Conservation (phyloP, 2,797 vertebrate species). For the Semaprochilodus insignis region DNA sequence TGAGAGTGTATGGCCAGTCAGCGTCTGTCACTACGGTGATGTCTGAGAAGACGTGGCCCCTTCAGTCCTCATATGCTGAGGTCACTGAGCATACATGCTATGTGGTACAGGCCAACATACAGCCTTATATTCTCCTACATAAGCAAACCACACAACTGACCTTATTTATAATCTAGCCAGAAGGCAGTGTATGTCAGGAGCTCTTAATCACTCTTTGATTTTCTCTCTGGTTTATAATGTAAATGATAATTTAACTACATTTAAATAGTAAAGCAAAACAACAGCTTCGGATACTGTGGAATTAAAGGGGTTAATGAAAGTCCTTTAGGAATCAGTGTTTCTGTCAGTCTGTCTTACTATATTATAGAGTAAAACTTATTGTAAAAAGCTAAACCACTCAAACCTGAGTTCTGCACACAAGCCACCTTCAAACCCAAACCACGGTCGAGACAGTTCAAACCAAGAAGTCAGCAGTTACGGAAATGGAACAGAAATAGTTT, state of each 20-base stretch:
- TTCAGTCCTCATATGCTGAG: conserved; percentile 31
- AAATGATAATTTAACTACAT: not conserved
- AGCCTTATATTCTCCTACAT: not conserved
- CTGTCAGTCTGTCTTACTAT: not conserved
- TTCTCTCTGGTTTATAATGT: not conserved
- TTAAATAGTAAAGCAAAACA: no score
- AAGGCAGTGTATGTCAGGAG: not conserved
- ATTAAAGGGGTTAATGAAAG: no score
- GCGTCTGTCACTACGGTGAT: conserved; percentile 37
- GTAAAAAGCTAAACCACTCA: no score
- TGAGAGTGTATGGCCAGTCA: conserved; percentile 28
- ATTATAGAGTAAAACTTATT: no score
- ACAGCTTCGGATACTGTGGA: no score
- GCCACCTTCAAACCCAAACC: not conserved
- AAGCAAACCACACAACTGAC: not conserved
- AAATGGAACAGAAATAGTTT: conserved; percentile 32
- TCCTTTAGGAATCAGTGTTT: no score
- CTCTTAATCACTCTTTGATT: not conserved
- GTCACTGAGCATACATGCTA: conserved; percentile 45
- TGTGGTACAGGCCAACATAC: not conserved
- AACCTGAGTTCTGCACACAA: no score
- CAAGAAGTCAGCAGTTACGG: conserved; percentile 34
- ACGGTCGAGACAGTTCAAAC: not conserved
- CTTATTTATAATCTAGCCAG: not conserved
- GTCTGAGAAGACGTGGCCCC: conserved; percentile 32